A percentile compares a stretch with the other conserved stretches of the same genome.
phyloP scores from a whole-genome alignment of 2,113 vertebrate species.

The Chloroceryle aenea region DNA sequence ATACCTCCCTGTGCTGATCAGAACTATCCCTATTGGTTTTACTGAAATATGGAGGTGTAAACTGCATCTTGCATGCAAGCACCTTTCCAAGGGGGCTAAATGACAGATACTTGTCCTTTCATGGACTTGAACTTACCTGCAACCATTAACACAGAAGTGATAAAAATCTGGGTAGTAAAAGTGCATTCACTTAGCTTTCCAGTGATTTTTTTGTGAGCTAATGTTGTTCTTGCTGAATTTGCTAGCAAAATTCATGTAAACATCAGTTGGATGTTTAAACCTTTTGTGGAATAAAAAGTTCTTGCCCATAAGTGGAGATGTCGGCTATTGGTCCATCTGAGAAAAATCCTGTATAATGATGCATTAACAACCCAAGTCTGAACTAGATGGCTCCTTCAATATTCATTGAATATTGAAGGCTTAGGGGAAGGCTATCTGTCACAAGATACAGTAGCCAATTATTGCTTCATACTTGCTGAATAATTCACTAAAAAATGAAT shows the following conservation, averaged over 20 bases:
- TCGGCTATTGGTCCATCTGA: not conserved
- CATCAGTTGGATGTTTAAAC: not conserved
- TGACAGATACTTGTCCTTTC: not conserved
- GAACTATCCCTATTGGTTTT: not conserved
- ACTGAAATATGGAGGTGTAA: not conserved
- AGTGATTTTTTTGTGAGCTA: not conserved
- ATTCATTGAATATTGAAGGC: not conserved
- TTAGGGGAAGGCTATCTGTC: not conserved
- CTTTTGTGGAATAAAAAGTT: not conserved
- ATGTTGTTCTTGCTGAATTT: not conserved
- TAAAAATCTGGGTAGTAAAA: not conserved
- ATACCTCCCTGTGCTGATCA: not conserved
- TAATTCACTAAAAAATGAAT: constrained; percentile 17
- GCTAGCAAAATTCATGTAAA: not conserved
- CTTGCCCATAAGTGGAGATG: not conserved
- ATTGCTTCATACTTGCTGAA: not conserved
- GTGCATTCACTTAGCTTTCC: not conserved
- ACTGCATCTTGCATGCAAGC: not conserved
- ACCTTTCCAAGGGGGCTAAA: not conserved
- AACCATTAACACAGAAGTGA: not conserved
- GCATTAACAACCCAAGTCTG: not conserved
- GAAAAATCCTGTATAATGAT: not conserved
- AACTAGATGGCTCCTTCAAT: not conserved
- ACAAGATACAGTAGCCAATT: not conserved
- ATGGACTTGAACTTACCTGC: not conserved